These are phyloP conservation scores for Ischnus inquisitorius DNA, from an alignment of 2,888 invertebrate species.

Conservation along the genomic window DNA sequence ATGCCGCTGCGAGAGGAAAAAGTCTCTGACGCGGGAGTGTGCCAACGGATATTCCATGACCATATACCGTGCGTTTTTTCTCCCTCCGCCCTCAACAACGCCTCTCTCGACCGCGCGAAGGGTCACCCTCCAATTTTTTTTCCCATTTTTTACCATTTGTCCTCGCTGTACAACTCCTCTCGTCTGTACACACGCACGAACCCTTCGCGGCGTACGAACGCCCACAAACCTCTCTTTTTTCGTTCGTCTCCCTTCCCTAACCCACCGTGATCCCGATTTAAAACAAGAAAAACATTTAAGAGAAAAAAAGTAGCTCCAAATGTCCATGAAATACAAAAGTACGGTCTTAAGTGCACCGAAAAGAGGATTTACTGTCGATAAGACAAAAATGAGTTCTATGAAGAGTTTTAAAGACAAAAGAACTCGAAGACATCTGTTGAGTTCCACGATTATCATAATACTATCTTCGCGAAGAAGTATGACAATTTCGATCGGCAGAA, in stretches of 20 bases:
- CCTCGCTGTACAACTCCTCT: not conserved
- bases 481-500: not conserved
- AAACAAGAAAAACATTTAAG: not conserved
- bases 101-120: not conserved
- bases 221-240: not conserved
- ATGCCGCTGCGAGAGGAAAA: conserved; percentile 21
- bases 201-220: not conserved
- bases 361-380: not conserved
- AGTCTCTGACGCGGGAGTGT: not conserved
- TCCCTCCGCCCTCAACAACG: not conserved
- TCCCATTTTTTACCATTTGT: conserved; percentile 12
- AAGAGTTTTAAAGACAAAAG: not conserved
- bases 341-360: not conserved
- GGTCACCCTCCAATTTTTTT: conserved; percentile 27
- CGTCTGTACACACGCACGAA: conserved; percentile 14
- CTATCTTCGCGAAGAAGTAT: not conserved
- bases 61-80: not conserved
- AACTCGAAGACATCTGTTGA: not conserved
- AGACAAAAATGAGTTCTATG: not conserved
- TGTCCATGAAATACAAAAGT: not conserved
- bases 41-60: conserved; percentile 30
- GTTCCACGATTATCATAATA: not conserved
- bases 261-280: not conserved
- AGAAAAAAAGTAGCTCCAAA: not conserved
- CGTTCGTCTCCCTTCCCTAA: not conserved